Percentiles rank a stretch among this genome's conserved stretches.
These are phyloP conservation scores for Hiodon tergisus DNA, from an alignment of 2,113 vertebrate species.

Conservation along the genomic window DNA sequence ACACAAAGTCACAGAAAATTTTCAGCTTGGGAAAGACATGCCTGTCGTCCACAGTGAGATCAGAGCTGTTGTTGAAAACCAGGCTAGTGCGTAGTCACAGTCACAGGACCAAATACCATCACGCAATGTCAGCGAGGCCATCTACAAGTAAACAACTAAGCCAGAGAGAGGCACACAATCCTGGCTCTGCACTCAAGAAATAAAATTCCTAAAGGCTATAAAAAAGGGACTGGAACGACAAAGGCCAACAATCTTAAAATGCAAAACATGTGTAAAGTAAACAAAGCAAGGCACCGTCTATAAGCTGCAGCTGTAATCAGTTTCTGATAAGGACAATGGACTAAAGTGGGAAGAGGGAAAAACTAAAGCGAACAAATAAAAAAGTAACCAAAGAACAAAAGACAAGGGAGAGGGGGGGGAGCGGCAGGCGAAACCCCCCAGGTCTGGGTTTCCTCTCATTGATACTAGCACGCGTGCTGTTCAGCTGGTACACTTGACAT, in stretches of 20 bases:
- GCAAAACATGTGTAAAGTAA: not conserved
- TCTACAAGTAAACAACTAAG: slow-evolving; percentile 28
- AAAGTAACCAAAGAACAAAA: slow-evolving; percentile 9
- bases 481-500: slow-evolving; percentile 65
- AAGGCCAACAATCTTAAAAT: no score
- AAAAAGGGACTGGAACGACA: not conserved
- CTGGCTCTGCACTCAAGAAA: not conserved
- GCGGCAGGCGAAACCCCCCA: slow-evolving; percentile 41
- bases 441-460: slow-evolving; percentile 31
- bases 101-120: slow-evolving; percentile 25
- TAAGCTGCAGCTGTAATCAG: slow-evolving; percentile 54
- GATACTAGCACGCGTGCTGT: slow-evolving; percentile 24
- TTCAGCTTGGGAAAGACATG: not conserved
- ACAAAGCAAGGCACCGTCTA: slow-evolving; percentile 42
- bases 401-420: slow-evolving; percentile 39
- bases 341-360: not conserved
- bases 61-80: slow-evolving; percentile 28
- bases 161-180: not conserved
- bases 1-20: no score
- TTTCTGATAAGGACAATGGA: slow-evolving; percentile 37
- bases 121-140: no score
- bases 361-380: not conserved
- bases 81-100: slow-evolving; percentile 33
- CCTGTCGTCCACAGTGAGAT: slow-evolving; percentile 40
- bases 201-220: no score